phyloP scores from a whole-genome alignment of 2,797 vertebrate genomes.

The Gymnocypris eckloni region DNA sequence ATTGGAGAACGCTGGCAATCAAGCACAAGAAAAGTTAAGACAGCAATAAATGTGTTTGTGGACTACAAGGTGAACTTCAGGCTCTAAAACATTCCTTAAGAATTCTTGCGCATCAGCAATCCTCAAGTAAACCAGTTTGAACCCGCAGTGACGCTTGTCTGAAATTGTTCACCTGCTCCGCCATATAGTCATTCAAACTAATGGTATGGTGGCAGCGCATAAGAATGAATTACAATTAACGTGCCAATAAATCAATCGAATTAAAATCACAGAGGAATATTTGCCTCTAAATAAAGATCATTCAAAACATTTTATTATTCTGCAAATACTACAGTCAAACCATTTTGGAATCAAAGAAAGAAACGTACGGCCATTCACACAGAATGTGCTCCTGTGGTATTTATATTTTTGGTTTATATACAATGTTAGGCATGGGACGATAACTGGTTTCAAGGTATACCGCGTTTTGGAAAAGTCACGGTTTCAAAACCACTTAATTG shows the following conservation, averaged over 20 bases:
- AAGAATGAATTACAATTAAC: conserved; percentile 1
- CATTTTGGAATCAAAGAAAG: neutral
- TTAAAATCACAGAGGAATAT: neutral
- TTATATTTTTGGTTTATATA: neutral
- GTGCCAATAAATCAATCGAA: neutral
- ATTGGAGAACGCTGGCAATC: conserved; percentile 15
- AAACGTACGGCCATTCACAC: neutral
- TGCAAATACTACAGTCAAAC: neutral
- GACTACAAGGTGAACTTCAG: conserved; percentile 15
- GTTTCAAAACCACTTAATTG: too few species aligned
- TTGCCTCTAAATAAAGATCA: neutral
- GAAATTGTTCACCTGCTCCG: conserved; percentile 61
- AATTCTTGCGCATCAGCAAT: conserved; percentile 67
- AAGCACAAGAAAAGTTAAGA: neutral
- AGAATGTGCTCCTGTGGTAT: neutral
- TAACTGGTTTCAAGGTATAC: too few species aligned
- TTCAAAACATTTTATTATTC: neutral
- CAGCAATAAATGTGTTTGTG: neutral
- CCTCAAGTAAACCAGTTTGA: conserved; percentile 74
- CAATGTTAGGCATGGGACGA: too few species aligned
- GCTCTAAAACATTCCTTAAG: conserved; percentile 61
- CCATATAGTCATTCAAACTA: conserved; percentile 6
- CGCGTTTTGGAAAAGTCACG: too few species aligned
- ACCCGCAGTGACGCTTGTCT: conserved; percentile 70
- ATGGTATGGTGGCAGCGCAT: neutral